These are phyloP conservation scores for Cepphus grylle DNA, from an alignment of 2,113 vertebrate genomes.

Conservation along the genomic window DNA sequence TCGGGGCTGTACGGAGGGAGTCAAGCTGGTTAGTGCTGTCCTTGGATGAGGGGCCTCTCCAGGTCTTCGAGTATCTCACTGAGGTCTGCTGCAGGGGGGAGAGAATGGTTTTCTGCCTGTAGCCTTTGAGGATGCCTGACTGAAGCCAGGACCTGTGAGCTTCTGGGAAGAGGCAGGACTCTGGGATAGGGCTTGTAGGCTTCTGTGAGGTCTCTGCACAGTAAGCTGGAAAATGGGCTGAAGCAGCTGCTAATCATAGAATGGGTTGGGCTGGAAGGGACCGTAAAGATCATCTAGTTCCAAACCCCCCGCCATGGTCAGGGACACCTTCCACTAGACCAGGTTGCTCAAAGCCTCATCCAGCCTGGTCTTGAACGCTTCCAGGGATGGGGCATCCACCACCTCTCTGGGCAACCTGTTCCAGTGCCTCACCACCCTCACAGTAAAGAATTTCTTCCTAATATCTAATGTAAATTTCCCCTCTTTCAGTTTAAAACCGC, in stretches of 20 bases:
- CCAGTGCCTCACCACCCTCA: too few relatives aligned
- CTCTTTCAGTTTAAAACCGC: too few relatives aligned
- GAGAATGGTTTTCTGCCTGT: not conserved
- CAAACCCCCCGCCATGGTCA: too few relatives aligned
- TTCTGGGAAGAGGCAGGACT: not conserved
- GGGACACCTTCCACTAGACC: too few relatives aligned
- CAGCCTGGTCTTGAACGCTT: too few relatives aligned
- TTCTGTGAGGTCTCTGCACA: not conserved
- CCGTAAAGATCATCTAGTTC: too few relatives aligned
- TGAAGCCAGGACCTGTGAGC: not conserved
- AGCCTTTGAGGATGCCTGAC: not conserved
- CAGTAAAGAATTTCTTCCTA: too few relatives aligned
- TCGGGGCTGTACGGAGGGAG: not conserved
- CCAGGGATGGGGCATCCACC: too few relatives aligned
- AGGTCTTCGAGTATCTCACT: not conserved
- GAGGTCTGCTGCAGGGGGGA: not conserved
- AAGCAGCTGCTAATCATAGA: not conserved
- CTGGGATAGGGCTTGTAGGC: not conserved
- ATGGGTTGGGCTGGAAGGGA: too few relatives aligned
- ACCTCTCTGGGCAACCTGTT: too few relatives aligned
- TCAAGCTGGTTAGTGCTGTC: not conserved
- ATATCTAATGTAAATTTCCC: too few relatives aligned
- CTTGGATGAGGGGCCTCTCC: not conserved
- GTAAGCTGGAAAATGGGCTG: not conserved
- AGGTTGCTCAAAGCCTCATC: too few relatives aligned